Evolutionary conservation across 2,888 invertebrate species (phyloP), one percentile per base, ranked within the genome.

Genomic region (Epinotia brunnichana): DNA sequence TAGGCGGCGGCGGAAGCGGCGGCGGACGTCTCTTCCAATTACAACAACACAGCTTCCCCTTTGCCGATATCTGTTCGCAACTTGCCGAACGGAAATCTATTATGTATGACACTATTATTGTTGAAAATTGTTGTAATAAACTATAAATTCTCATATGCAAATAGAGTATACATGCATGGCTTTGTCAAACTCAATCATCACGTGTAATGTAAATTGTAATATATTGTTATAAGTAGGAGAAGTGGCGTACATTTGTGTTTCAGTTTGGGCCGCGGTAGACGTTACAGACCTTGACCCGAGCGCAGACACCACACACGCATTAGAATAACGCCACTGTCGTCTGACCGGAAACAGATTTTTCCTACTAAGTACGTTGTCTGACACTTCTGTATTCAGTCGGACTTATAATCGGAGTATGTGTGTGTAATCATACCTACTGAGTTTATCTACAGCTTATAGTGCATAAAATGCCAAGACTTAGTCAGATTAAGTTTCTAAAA

Each of bases 1-100:
- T 19, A 15, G 39, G 62, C 81, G 82, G 79, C 82, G 78, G 83
- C 84, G 84, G 82, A 77, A 84, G 86, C 84, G 85, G 80, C 77
- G 78, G 74, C 75, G 10, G 17, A 4, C 29, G 1, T 0, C 24
- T 24, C 9, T n/a, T 19, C 53, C 13, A 3, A 64, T 29, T 19
- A 19, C 19, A 64, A 19, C n/a, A n/a, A 19, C 19, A 61, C 44
- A 19, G 2, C 29, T n/a, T 9, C 35, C 35, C 9, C n/a, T 17
- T 35, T 11, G 2, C 11, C 17, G 17, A 3, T 5, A 44, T 17
- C 60, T 41, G 17, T 24, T 15, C 63, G 35, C 17, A 19, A 35
- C 51, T 51, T 9, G 7, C 63, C 39, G 15, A 17, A 15, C 11
- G 29, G 29, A 48, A 24, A 62, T 24, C 24, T 48, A 24, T 24